Evolutionary conservation across 2,888 invertebrate genomes (phyloP), one percentile per base, ranked within the genome.

Genomic region (Oligia fasciuncula): DNA sequence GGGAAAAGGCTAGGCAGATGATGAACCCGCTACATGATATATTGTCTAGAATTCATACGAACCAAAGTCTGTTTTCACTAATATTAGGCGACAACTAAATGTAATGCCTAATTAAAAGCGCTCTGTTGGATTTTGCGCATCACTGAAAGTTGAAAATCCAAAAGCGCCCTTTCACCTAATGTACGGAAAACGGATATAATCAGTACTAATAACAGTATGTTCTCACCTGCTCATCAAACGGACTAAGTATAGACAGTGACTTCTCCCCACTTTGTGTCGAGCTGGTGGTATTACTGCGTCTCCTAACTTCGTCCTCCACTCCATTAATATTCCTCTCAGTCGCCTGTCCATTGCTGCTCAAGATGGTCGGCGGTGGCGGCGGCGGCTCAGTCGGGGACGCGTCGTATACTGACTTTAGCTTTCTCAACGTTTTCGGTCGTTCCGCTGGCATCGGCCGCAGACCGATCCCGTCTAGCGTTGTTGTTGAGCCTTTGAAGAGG

Each of bases 401-500:
- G 92, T 97, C 98, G 97, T 98, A 98, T 72, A 98, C 98, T 90
- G 98, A 98, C 93, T 98, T 98, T 89, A 98, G 97, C 92, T 98
- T 98, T 90, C 98, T 97, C 90, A 98, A 95, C 87, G 98, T 98
- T 94, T 98, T 98, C 84, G 98, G 98, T 86, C 98, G 97, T 94
- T 98, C 98, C 86, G 97, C 97, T 85, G 97, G 97, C 91, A 97
- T 97, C 90, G 97, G 97, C 93, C 97, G 97, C 60, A 97, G 95
- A 88, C 97, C 97, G 91, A 97, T 96, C 87, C 97, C 97, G 94
- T 97, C 97, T 91, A 98, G 96, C 87, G 97, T 97, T 92, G 98
- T 97, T 81, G 98, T 97, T 79, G 98, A 98, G 90, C 98, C 98
- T 95, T 98, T 98, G 94, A 98, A 97, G 91, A 98, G 97, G 94